Conservation (phyloP, 1,140 invertebrate genomes). For the Zaprionus taronus region DNA sequence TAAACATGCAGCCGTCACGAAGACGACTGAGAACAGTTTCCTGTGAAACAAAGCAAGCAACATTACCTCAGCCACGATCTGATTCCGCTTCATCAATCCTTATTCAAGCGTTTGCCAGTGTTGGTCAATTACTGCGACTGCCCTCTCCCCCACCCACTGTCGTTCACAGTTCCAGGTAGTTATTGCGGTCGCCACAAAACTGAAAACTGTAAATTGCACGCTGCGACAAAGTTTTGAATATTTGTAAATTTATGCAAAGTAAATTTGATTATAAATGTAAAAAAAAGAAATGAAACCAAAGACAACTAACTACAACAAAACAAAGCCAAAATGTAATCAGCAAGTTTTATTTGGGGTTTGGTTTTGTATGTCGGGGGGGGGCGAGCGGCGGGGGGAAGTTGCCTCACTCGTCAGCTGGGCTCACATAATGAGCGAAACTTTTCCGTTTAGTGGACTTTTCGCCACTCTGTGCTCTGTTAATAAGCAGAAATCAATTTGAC, state of each 20-base stretch:
- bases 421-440: constrained; percentile 53
- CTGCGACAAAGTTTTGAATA: constrained; percentile 35
- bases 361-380: background rate
- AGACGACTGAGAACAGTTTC: background rate
- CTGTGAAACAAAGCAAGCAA: background rate
- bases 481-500: constrained; percentile 64
- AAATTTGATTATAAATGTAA: constrained; percentile 45
- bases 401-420: constrained; percentile 37
- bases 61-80: background rate
- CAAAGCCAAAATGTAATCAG: constrained; percentile 49
- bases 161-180: background rate
- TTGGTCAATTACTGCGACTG: constrained; percentile 27
- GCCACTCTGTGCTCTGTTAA: constrained; percentile 37
- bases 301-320: constrained; percentile 10
- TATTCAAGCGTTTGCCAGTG: constrained; percentile 9
- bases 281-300: constrained; percentile 6
- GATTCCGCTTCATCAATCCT: background rate
- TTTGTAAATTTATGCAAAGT: constrained; percentile 65
- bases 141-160: background rate
- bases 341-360: constrained; percentile 45
- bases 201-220: constrained; percentile 3
- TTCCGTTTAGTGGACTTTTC: constrained; percentile 49
- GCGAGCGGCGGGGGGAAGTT: background rate
- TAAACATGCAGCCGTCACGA: background rate
- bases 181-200: constrained; percentile 1